Conservation (phyloP, 2,888 invertebrate genomes). For the Lumbricus terrestris region DNA sequence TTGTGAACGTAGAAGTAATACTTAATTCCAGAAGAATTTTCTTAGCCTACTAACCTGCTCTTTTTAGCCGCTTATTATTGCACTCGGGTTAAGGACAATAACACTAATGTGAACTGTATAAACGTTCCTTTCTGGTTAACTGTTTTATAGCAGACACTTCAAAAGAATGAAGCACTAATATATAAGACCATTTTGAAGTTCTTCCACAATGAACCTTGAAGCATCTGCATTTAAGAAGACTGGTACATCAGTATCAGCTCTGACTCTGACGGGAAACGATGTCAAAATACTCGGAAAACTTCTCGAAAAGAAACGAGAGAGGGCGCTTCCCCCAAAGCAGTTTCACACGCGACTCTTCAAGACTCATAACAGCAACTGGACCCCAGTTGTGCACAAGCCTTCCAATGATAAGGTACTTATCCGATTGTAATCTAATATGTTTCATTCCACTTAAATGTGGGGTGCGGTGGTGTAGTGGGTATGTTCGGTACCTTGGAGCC, state of each 20-base stretch:
- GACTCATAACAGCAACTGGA: conserved; percentile 56
- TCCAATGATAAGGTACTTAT: conserved; percentile 54
- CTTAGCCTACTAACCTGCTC: no score
- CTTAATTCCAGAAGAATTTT: not conserved
- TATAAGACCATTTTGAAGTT: not conserved
- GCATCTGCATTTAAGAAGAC: not conserved
- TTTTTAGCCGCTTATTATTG: not conserved
- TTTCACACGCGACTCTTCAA: conserved; percentile 49
- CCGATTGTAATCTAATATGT: not conserved
- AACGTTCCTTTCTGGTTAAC: not conserved
- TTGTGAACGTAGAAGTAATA: not conserved
- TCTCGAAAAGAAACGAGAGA: conserved; percentile 28
- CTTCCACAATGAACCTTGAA: not conserved
- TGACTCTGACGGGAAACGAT: conserved; percentile 26
- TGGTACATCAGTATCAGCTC: not conserved
- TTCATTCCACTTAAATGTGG: not conserved
- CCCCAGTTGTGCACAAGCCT: conserved; percentile 53
- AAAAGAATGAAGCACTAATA: not conserved
- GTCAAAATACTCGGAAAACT: conserved; percentile 31
- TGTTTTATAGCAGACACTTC: not conserved
- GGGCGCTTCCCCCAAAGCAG: conserved; percentile 30
- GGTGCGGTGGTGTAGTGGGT: no score
- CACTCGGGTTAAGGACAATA: not conserved
- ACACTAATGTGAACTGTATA: not conserved
- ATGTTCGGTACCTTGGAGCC: no score